Evolutionary conservation across 2,888 invertebrate species (phyloP).

Genomic region (Eristalinus sepulchralis): DNA sequence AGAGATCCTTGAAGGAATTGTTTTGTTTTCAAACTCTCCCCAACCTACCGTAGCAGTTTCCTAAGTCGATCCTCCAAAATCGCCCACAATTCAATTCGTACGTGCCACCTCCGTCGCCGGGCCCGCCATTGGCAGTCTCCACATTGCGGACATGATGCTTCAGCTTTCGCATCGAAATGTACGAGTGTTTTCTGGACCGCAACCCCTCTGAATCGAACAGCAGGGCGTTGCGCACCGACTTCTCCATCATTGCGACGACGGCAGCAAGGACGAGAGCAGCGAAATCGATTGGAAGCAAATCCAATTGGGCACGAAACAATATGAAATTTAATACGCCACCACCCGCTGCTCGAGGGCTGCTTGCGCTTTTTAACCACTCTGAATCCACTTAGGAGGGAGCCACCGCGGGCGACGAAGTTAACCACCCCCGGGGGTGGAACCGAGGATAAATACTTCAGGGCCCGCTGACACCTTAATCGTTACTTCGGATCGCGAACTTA

Average conservation of each 20-base stretch:
- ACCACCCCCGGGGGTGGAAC: slow-evolving; percentile 10
- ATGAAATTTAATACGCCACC: slow-evolving; percentile 51
- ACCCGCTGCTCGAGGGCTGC: slow-evolving; percentile 19
- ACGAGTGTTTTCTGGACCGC: slow-evolving; percentile 45
- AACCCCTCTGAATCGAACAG: not conserved
- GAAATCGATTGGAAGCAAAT: too few species aligned
- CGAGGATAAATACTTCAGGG: slow-evolving; percentile 14
- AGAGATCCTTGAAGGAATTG: not conserved
- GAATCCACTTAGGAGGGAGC: slow-evolving; percentile 52
- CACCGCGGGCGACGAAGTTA: not conserved
- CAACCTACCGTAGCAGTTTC: slow-evolving; percentile 60
- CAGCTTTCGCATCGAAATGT: slow-evolving; percentile 64
- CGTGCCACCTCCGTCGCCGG: slow-evolving; percentile 1
- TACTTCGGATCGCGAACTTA: slow-evolving; percentile 15
- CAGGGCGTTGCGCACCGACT: slow-evolving; percentile 23
- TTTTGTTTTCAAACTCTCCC: not conserved
- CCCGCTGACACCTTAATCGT: slow-evolving; percentile 58
- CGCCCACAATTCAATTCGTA: slow-evolving; percentile 44
- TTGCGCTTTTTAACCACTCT: slow-evolving; percentile 16
- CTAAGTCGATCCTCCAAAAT: slow-evolving; percentile 64
- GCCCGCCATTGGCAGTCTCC: slow-evolving; percentile 5
- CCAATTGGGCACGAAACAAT: slow-evolving; percentile 56
- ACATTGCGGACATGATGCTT: slow-evolving; percentile 49
- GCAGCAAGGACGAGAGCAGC: not conserved
- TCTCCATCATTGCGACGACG: slow-evolving; percentile 38